A percentile compares a stretch with the other conserved stretches of the same genome.
These are phyloP conservation scores for Blomia tropicalis DNA, from an alignment of 2,888 invertebrate species.

Conservation along the genomic window DNA sequence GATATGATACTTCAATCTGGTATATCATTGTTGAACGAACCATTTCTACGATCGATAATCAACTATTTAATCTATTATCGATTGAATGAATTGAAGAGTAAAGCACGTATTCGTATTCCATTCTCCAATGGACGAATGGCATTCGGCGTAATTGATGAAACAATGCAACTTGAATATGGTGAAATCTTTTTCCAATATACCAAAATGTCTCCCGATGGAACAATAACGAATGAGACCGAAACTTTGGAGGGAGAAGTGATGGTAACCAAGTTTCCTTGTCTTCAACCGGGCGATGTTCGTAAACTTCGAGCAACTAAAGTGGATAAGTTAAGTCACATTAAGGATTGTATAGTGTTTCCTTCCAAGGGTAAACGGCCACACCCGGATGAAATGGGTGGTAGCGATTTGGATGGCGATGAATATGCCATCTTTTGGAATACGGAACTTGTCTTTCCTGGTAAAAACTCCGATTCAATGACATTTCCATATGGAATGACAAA, in stretches of 20 bases:
- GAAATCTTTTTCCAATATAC: conserved; percentile 32
- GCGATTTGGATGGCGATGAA: conserved; percentile 38
- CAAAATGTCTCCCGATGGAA: conserved; percentile 14
- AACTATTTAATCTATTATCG: background rate
- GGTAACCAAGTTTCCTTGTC: conserved; percentile 35
- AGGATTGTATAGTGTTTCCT: conserved; percentile 38
- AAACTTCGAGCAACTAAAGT: conserved; percentile 32
- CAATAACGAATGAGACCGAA: background rate
- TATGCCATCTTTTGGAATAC: conserved; percentile 33
- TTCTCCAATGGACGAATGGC: conserved; percentile 29
- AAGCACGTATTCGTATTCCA: conserved; percentile 29
- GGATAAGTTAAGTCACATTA: conserved; percentile 31
- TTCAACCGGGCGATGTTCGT: conserved; percentile 37
- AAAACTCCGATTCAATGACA: conserved; percentile 28
- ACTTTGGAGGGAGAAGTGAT: background rate
- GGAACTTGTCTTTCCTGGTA: conserved; percentile 31
- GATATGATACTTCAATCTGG: conserved; percentile 21
- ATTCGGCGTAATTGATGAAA: conserved; percentile 32
- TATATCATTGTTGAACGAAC: conserved; percentile 26
- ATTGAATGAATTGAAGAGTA: conserved; percentile 24
- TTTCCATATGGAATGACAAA: conserved; percentile 24
- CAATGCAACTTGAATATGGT: conserved; percentile 30
- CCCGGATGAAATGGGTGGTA: conserved; percentile 36
- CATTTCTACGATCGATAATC: conserved; percentile 27
- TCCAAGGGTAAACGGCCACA: conserved; percentile 35